phyloP scores from a whole-genome alignment of 2,888 invertebrate species.

The Biston stratarius region DNA sequence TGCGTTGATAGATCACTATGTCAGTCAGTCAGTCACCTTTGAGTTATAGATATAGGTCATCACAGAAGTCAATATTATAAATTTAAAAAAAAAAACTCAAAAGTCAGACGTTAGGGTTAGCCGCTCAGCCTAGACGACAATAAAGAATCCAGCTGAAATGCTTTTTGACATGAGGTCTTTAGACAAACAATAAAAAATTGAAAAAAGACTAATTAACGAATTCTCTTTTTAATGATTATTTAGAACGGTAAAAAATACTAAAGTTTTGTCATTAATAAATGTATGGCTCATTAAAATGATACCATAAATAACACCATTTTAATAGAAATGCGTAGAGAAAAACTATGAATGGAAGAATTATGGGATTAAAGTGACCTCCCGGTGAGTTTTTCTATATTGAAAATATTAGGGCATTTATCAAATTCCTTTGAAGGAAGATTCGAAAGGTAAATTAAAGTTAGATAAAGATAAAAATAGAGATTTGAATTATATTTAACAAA shows the following conservation, averaged over 20 bases:
- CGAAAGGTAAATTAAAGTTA: conserved; percentile 2
- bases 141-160: too few relatives aligned
- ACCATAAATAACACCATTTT: conserved; percentile 22
- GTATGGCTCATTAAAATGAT: conserved; percentile 18
- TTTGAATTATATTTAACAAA: not conserved
- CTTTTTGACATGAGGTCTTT: too few relatives aligned
- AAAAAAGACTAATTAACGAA: too few relatives aligned
- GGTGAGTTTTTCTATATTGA: conserved; percentile 22
- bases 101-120: too few relatives aligned
- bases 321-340: conserved; percentile 14
- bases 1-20: too few relatives aligned
- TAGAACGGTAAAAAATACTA: not conserved
- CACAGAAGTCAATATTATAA: too few relatives aligned
- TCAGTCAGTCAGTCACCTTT: too few relatives aligned
- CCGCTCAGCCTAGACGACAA: too few relatives aligned
- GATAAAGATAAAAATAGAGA: not conserved
- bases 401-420: conserved; percentile 20
- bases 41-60: too few relatives aligned
- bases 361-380: conserved; percentile 28
- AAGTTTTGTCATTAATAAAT: conserved; percentile 17
- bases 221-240: too few relatives aligned
- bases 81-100: too few relatives aligned
- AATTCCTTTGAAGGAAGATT: conserved; percentile 8
- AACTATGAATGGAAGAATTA: conserved; percentile 32
- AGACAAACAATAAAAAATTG: too few relatives aligned